A percentile compares a stretch with the other conserved stretches of the same genome.
Evolutionary conservation across 23 tunicate genomes (phyloP).

Genomic region (Aplidium turbinatum): DNA sequence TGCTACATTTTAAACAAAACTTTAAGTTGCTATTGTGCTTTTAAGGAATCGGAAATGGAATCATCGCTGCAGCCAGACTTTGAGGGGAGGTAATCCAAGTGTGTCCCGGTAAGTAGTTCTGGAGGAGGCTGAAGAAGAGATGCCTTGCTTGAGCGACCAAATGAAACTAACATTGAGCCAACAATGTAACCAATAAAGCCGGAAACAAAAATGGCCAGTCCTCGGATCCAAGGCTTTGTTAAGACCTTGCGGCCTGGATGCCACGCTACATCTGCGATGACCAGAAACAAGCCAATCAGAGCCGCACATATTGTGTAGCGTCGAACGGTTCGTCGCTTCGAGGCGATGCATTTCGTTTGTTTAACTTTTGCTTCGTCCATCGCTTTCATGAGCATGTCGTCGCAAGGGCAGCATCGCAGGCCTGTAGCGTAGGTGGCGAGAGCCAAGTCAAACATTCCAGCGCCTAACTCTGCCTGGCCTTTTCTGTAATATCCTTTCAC

Average conservation of each 20-base stretch:
- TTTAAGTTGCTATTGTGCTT: neutral
- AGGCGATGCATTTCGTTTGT: neutral
- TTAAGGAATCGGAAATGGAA: neutral
- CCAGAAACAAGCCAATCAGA: constrained; percentile 24
- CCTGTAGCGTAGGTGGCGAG: constrained; percentile 43
- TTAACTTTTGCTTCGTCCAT: constrained; percentile 23
- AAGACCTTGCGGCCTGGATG: constrained; percentile 3
- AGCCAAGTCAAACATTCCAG: constrained; percentile 44
- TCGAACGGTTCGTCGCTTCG: constrained; percentile 1
- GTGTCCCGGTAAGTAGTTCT: constrained; percentile 13
- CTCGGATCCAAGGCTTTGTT: constrained; percentile 34
- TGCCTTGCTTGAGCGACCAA: constrained; percentile 29
- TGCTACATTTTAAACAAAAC: too few relatives aligned
- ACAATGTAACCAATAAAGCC: constrained; percentile 37
- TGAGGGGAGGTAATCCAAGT: constrained; percentile 14
- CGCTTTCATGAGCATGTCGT: constrained; percentile 46
- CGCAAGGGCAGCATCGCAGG: constrained; percentile 43
- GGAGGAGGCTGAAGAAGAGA: constrained; percentile 37
- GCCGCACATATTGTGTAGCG: constrained; percentile 29
- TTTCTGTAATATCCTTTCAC: constrained; percentile 82
- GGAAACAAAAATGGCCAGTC: constrained; percentile 8
- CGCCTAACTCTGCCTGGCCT: constrained; percentile 75
- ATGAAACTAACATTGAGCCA: constrained; percentile 12
- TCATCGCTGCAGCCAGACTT: neutral
- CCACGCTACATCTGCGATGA: constrained; percentile 29